Evolutionary conservation across 1,140 invertebrate species (phyloP), one percentile per base, ranked within the genome.

Genomic region (Idris sp.): DNA sequence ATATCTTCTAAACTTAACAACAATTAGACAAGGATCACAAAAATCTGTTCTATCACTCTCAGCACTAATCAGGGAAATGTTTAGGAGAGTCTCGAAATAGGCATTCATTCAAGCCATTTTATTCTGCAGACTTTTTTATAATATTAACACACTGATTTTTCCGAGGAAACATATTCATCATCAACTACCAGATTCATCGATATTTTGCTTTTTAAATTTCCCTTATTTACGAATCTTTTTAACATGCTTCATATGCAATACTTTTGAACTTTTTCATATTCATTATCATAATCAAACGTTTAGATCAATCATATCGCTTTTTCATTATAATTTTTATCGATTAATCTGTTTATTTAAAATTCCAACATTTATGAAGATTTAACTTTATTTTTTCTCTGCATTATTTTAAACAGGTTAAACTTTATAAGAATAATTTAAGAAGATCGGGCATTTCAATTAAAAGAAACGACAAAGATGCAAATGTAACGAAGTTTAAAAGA

Each of bases 371-470:
- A 15, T 10, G 4, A n/a, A 40, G 2, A 10, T 16, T 36, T 13
- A 25, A n/a, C 62, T n/a, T n/a, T n/a, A n/a, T n/a, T n/a, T n/a
- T n/a, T n/a, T n/a, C n/a, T n/a, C n/a, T n/a, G n/a, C n/a, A n/a
- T 49, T 56, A 2, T 54, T 48, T 54, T 49, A 8, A 79, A 79
- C 69, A 83, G 82, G 79, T 76, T 18, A 81, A 79, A 40, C 30
- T 56, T n/a, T 77, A 67, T 15, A 81, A 77, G 25, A 79, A 64
- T 41, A 72, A 77, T 25, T 58, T 75, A 31, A 73, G 78, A 72
- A 75, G 65, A 48, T 56, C 76, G 38, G 79, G 67, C 38, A 41
- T 33, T 26, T 35, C 49, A 0, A 14, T 4, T 25, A 43, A 44
- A 7, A 43, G 38, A 31, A 53, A 65, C 4, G 19, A 43, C 1